Evolutionary conservation across 37 sponge, comb jelly and placozoan genomes (phyloP).

Genomic region (Geodia barretti): DNA sequence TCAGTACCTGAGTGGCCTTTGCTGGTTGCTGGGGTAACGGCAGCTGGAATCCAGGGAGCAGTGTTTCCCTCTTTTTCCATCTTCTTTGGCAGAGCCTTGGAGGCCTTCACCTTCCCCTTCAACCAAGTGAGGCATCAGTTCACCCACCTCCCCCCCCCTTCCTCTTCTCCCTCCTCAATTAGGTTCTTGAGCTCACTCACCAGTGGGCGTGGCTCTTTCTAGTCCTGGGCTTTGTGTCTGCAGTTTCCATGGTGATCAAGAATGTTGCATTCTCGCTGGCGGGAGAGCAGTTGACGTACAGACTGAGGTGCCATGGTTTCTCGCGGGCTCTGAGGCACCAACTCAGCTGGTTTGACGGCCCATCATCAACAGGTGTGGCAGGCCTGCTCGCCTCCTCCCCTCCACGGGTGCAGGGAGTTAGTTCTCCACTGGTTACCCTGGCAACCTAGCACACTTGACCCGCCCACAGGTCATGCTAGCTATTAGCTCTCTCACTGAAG

Average conservation of each 20-base stretch:
- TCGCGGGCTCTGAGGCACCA: not conserved
- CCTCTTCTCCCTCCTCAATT: not conserved
- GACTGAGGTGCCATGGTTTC: no score
- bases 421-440: no score
- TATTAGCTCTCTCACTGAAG: constrained; percentile 45
- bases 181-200: constrained; percentile 15
- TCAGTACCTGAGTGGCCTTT: constrained; percentile 54
- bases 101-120: constrained; percentile 20
- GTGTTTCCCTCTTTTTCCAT: constrained; percentile 66
- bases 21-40: constrained; percentile 52
- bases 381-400: not conserved
- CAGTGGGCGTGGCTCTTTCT: constrained; percentile 42
- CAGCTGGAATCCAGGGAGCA: constrained; percentile 41
- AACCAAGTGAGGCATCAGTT: not conserved
- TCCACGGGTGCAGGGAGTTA: not conserved
- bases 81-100: constrained; percentile 58
- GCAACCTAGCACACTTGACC: not conserved
- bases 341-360: not conserved
- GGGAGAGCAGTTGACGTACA: not conserved
- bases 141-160: constrained; percentile 10
- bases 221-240: constrained; percentile 45
- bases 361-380: not conserved
- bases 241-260: constrained; percentile 31
- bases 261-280: not conserved
- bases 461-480: not conserved